A percentile compares a stretch with the other conserved stretches of the same genome.
Evolutionary conservation across 2,113 vertebrate species (phyloP).

Genomic region (Strigops habroptila): DNA sequence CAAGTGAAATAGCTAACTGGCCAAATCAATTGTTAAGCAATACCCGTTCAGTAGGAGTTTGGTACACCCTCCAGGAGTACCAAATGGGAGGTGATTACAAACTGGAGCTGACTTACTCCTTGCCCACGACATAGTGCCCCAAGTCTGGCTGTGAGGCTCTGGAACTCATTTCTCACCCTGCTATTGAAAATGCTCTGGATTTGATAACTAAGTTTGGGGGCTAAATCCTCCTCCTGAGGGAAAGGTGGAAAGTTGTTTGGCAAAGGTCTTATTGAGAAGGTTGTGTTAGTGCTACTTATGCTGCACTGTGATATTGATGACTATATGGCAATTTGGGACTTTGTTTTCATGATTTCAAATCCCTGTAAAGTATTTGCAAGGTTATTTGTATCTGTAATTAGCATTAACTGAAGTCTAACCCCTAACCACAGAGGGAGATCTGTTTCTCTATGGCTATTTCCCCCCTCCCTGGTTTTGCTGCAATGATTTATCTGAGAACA

Average conservation of each 20-base stretch:
- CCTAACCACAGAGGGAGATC: background rate
- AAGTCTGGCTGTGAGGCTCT: background rate
- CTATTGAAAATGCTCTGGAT: background rate
- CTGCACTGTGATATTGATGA: background rate
- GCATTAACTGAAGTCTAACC: background rate
- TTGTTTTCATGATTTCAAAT: background rate
- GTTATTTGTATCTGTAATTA: background rate
- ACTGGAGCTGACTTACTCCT: background rate
- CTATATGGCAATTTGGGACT: background rate
- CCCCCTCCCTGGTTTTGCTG: background rate
- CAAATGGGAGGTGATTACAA: background rate
- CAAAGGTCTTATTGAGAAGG: background rate
- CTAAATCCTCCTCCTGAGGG: background rate
- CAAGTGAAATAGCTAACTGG: background rate
- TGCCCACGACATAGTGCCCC: background rate
- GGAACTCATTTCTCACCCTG: background rate
- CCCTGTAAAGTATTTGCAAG: background rate
- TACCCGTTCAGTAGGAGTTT: background rate
- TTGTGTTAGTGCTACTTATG: background rate
- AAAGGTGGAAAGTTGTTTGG: background rate
- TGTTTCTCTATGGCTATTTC: background rate
- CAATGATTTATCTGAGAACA: background rate
- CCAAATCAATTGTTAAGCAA: background rate
- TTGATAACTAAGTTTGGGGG: background rate
- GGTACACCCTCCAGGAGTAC: background rate